Base-by-base conservation (phyloP, 2,797 vertebrate genomes). In the Mallotus villosus region DNA sequence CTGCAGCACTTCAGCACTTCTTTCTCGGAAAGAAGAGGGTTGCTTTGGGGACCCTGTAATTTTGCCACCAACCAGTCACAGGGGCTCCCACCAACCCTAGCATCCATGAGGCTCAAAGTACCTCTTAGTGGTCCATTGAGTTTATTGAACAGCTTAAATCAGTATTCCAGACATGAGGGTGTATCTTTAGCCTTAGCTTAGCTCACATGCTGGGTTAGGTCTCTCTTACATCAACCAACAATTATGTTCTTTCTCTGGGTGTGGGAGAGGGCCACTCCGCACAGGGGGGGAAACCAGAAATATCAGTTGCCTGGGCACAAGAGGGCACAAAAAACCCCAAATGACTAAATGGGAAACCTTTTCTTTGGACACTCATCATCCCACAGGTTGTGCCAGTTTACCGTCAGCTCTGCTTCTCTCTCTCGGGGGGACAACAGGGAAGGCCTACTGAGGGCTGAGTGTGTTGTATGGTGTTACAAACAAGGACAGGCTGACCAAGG, bases 81-180 rank as follows among this genome's bases (percentile, higher is more conserved):
- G 76, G 82, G 86, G 92, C 87, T 88, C 87, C 89, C 74, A 62
- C 91, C 90, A 88, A 90, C 89, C 89, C 91, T 92, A 85, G 90
- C 91, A 94, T 94, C 93, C 93, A 93, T 94, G 91, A 93, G 92
- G 92, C 90, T 87, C 86, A 92, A 93, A 90, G 90, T 92, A 90
- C 89, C 90, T 94, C 82, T 94, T 94, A 94, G 93, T 91, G 93
- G 93, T 94, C 87, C 89, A 67, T 76, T 70, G 81, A 92, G 90
- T 93, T 92, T 93, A 93, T 92, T 92, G 90, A 92, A 93, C 3
- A 92, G 91, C 91, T 93, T 92, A 94, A 91, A 94, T 94, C 91
- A 90, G 91, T 88, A 88, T 89, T 85, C 90, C 89, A 86, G 88
- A 84, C 88, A 84, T 91, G 88, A 91, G 87, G 89, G 88, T 89